phyloP scores from a whole-genome alignment of 2,113 vertebrate genomes.

The Speoplatyrhinus poulsoni region DNA sequence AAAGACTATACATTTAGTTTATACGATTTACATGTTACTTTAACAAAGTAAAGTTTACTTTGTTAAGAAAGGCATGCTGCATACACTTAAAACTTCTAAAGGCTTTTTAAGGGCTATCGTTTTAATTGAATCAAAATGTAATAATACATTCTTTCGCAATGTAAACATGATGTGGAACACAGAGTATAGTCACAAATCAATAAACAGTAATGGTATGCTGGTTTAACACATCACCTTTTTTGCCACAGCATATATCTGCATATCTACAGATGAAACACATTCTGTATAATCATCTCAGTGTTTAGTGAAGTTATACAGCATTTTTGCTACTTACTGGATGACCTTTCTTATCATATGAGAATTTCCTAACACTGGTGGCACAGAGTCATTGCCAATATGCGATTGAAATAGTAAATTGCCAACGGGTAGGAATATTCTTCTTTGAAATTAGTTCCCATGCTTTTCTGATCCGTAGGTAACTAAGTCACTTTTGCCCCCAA shows the following conservation, averaged over 20 bases:
- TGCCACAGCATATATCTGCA: background rate
- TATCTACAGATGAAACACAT: slow-evolving; percentile 45
- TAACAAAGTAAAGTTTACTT: too few relatives aligned
- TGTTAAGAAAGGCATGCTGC: too few relatives aligned
- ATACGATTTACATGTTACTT: too few relatives aligned
- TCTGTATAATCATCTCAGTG: slow-evolving; percentile 41
- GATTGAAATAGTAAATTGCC: slow-evolving; percentile 45
- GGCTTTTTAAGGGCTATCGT: too few relatives aligned
- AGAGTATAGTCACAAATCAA: background rate
- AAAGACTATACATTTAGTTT: too few relatives aligned
- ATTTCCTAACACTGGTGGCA: slow-evolving; percentile 46
- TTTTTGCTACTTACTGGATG: slow-evolving; percentile 24
- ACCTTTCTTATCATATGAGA: slow-evolving; percentile 46
- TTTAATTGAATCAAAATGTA: slow-evolving; percentile 4
- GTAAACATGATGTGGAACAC: background rate
- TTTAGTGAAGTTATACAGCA: slow-evolving; percentile 21
- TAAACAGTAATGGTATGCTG: background rate
- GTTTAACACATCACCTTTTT: background rate
- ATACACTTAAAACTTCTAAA: too few relatives aligned
- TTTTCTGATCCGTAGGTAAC: slow-evolving; percentile 41
- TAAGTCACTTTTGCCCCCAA: slow-evolving; percentile 42
- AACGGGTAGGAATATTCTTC: slow-evolving; percentile 43
- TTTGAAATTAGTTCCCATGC: slow-evolving; percentile 45
- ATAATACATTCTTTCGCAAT: background rate
- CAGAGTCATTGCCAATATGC: slow-evolving; percentile 23